These are phyloP conservation scores for Torymus aiolomorphi DNA, from an alignment of 2,888 invertebrate species.

Conservation along the genomic window DNA sequence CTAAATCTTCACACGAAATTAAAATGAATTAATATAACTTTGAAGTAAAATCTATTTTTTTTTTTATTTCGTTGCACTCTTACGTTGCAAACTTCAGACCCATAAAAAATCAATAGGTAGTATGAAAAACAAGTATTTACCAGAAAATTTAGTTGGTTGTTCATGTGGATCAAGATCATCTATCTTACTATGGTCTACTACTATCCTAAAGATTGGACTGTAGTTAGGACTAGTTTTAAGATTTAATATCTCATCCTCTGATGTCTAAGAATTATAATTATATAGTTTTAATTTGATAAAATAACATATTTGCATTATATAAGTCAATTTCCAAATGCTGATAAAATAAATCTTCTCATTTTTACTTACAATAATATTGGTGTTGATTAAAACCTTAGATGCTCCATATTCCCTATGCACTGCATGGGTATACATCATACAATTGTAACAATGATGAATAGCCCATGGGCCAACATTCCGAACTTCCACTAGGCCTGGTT, in stretches of 20 bases:
- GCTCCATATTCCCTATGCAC: slow-evolving; percentile 78
- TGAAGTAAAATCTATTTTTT: too few relatives aligned
- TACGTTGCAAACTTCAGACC: too few relatives aligned
- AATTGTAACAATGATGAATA: slow-evolving; percentile 81
- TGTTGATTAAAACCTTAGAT: slow-evolving; percentile 78
- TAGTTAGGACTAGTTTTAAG: slow-evolving; percentile 81
- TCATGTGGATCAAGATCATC: slow-evolving; percentile 75
- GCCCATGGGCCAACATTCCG: slow-evolving; percentile 80
- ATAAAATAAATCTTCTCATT: not conserved
- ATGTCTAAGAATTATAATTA: slow-evolving; percentile 75
- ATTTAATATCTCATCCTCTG: slow-evolving; percentile 79
- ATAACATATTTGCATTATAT: slow-evolving; percentile 44
- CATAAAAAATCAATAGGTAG: too few relatives aligned
- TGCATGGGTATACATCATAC: slow-evolving; percentile 81
- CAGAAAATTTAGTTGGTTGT: slow-evolving; percentile 70
- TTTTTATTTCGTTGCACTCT: too few relatives aligned
- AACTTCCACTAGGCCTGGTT: slow-evolving; percentile 79
- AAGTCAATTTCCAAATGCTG: not conserved
- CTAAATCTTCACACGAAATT: too few relatives aligned
- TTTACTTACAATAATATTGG: slow-evolving; percentile 79
- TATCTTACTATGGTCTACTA: slow-evolving; percentile 79
- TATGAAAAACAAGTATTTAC: slow-evolving; percentile 60
- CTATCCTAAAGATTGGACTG: slow-evolving; percentile 84
- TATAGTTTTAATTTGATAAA: slow-evolving; percentile 57
- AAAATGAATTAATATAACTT: too few relatives aligned